These are phyloP conservation scores for Anthonomus grandis DNA, from an alignment of 1,140 invertebrate genomes.

Conservation along the genomic window DNA sequence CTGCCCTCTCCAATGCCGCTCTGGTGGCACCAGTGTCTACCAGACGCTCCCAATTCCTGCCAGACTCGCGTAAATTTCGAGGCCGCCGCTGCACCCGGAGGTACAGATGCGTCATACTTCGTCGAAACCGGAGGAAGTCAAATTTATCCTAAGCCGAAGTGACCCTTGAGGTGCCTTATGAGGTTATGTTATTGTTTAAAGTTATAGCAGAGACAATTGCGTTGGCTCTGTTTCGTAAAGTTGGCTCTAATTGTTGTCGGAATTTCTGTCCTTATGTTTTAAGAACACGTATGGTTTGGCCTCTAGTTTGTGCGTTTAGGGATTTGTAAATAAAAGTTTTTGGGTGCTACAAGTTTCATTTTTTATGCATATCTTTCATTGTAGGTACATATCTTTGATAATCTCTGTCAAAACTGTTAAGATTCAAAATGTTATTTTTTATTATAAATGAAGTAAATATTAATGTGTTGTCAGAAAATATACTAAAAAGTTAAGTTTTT, in stretches of 20 bases:
- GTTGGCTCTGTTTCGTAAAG: slow-evolving; percentile 1
- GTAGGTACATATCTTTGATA: too few relatives aligned
- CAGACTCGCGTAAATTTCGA: slow-evolving; percentile 27
- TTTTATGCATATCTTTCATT: too few relatives aligned
- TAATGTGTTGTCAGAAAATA: too few relatives aligned
- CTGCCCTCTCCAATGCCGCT: slow-evolving; percentile 31
- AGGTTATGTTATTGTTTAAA: slow-evolving; percentile 32
- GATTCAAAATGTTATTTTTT: too few relatives aligned
- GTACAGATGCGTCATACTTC: slow-evolving; percentile 12
- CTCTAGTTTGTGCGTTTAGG: neutral
- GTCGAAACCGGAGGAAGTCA: slow-evolving; percentile 13
- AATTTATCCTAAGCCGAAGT: slow-evolving; percentile 43
- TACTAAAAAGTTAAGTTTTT: too few relatives aligned
- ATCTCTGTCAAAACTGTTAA: too few relatives aligned
- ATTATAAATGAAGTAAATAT: too few relatives aligned
- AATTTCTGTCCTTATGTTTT: slow-evolving; percentile 3
- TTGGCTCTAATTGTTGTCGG: neutral
- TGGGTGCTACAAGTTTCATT: too few relatives aligned
- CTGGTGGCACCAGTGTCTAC: slow-evolving; percentile 36
- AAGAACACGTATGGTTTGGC: neutral
- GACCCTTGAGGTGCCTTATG: slow-evolving; percentile 33
- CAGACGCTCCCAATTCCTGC: slow-evolving; percentile 34
- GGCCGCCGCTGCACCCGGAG: slow-evolving; percentile 30
- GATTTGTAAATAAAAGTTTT: too few relatives aligned
- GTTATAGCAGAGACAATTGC: slow-evolving; percentile 17